Evolutionary conservation across 2,888 invertebrate genomes (phyloP), one percentile per base, ranked within the genome.

Genomic region (Atrina japonica): DNA sequence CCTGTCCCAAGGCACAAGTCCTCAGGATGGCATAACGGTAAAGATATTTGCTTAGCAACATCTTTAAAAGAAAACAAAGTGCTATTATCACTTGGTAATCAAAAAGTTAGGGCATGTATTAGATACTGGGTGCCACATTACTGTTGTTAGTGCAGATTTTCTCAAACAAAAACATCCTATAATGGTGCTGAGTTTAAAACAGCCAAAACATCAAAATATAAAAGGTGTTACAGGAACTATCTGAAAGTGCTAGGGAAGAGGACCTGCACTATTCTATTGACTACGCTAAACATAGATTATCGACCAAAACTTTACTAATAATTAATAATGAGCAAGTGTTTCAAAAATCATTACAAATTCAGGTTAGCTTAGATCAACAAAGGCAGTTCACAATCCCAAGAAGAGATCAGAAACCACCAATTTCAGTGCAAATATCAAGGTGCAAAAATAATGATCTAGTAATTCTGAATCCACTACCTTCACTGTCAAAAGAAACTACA

Each of bases 231-330:
- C 27, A 45, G 67, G 41, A n/a, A 49, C 53, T 16, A 30, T 18
- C 9, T 29, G 50, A 16, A n/a, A 35, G 27, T 30, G 58, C 40
- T 43, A 59, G 25, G 66, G 59, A 21, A 50, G 23, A 56, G 27
- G 47, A 66, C n/a, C 40, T 58, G n/a, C 66, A 58, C 21, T 40
- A 67, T 30, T 29, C 67, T 21, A 49, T 58, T 58, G 49, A 58
- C 25, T 66, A 9, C n/a, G 56, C 14, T 18, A n/a, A 56, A 11
- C 43, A 60, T 23, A n/a, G 23, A 3, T 41, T 25, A 7, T 7
- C 9, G 3, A 29, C 23, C 27, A n/a, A 18, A 56, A 56, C 18
- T 11, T 11, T 9, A 21, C 7, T 21, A 56, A 21, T 40, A 21
- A 14, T 35, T 11, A 40, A 9, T 40, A 35, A 11, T 0, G n/a